Evolutionary conservation across 2,888 invertebrate species (phyloP).

Genomic region (Aleiodes testaceus): DNA sequence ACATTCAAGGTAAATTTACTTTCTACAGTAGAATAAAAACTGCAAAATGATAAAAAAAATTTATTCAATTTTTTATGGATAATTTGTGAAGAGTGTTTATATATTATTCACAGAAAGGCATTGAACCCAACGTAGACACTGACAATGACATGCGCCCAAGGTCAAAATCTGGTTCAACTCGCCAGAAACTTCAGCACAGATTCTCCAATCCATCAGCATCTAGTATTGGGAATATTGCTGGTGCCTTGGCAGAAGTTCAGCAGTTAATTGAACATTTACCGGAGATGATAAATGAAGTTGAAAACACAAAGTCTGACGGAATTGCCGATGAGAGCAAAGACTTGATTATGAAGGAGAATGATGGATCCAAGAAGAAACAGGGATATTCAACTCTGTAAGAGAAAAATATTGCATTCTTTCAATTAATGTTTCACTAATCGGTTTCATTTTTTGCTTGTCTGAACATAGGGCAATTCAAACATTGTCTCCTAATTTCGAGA

Average conservation of each 20-base stretch:
- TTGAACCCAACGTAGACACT: neutral
- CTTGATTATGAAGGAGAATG: neutral
- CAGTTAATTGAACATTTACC: slow-evolving; percentile 31
- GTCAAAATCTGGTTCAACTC: slow-evolving; percentile 55
- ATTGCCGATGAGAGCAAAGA: slow-evolving; percentile 34
- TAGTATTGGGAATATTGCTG: slow-evolving; percentile 64
- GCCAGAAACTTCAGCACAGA: slow-evolving; percentile 49
- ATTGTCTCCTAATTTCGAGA: too few species aligned
- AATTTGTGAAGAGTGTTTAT: neutral
- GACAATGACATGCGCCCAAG: slow-evolving; percentile 43
- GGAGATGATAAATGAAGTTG: slow-evolving; percentile 4
- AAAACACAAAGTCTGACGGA: slow-evolving; percentile 28
- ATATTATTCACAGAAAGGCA: neutral
- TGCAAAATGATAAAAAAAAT: too few species aligned
- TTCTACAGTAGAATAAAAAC: too few species aligned
- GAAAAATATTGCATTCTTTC: neutral
- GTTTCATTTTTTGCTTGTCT: too few species aligned
- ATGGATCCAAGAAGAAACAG: slow-evolving; percentile 9
- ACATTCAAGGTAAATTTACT: slow-evolving; percentile 54
- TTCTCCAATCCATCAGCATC: slow-evolving; percentile 62
- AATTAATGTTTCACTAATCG: neutral
- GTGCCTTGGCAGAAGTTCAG: slow-evolving; percentile 50
- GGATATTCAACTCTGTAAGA: slow-evolving; percentile 38
- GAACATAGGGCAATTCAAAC: too few species aligned
- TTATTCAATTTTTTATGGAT: too few species aligned